Evolutionary conservation across 2,888 invertebrate genomes (phyloP), one percentile per base, ranked within the genome.

Genomic region (Lasioglossum villosulum): DNA sequence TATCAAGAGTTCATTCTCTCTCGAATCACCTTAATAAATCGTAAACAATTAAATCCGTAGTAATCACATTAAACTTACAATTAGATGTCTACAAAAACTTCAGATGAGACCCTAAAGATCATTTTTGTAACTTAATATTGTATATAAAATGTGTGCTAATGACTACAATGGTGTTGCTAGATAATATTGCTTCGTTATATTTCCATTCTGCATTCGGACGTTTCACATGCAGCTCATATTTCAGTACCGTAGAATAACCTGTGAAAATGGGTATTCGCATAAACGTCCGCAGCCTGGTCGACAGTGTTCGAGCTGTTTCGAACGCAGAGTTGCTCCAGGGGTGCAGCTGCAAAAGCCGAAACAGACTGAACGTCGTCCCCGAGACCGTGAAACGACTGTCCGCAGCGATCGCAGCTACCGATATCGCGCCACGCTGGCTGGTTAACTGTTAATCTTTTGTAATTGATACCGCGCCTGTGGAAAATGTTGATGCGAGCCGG

Each of bases 381-480:
- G 77, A 73, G 84, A 76, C 81, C 79, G 83, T 71, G 83, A 77
- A 77, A 83, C 76, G 27, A 39, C 27, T 23, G 68, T 16, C 74
- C 68, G 34, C 30, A 30, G n/a, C 19, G 83, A 82, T 75, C 82
- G 68, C 10, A 45, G 48, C 42, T 30, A 23, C 74, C 59, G 84
- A 78, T 77, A 63, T 27, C 37, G 12, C 39, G 30, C 63, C 63
- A 63, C 30, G 52, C 27, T 52, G 52, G 45, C 78, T 45, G 68
- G 72, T 83, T 68, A 37, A 83, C 73, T 83, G 73, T 74, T 83
- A 83, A 76, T 83, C 84, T 76, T 77, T 84, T 70, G 73, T 73
- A 77, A 84, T 70, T 83, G 73, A 83, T 74, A 83, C 72, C 77
- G 23, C 6, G 82, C 37, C 63, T 72, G 45, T 70, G 84, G 74